These are phyloP conservation scores for Chaenogobius annularis DNA, from an alignment of 2,113 vertebrate genomes.

Conservation along the genomic window DNA sequence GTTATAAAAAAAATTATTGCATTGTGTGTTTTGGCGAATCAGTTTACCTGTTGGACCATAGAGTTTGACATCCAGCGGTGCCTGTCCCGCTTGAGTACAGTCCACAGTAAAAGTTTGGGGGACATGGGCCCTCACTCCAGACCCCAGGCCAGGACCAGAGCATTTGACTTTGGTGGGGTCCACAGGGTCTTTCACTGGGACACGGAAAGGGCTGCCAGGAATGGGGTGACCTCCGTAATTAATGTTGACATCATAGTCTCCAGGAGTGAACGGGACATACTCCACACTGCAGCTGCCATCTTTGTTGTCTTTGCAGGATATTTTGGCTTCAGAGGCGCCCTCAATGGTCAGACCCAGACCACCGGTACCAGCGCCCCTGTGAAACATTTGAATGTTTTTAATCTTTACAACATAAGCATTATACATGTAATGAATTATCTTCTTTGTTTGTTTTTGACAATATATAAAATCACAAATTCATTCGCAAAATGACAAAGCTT, in stretches of 20 bases:
- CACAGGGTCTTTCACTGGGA: constrained; percentile 87
- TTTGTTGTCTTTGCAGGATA: constrained; percentile 97
- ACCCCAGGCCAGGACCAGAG: constrained; percentile 87
- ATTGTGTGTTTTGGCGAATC: not conserved
- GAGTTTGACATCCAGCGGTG: constrained; percentile 86
- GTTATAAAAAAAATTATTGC: not conserved
- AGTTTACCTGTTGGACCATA: constrained; percentile 85
- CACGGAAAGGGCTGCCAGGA: constrained; percentile 91
- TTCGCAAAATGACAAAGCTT: not conserved
- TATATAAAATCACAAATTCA: not conserved
- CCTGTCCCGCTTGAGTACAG: constrained; percentile 85
- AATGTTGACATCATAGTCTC: constrained; percentile 94
- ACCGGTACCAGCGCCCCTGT: constrained; percentile 91
- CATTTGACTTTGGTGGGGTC: constrained; percentile 94
- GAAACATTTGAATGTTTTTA: not conserved
- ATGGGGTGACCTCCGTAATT: constrained; percentile 92
- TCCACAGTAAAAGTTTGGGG: constrained; percentile 92
- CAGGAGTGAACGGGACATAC: constrained; percentile 89
- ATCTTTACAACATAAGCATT: not conserved
- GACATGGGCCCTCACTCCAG: constrained; percentile 84
- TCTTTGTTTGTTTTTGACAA: too few relatives aligned
- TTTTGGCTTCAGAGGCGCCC: constrained; percentile 94
- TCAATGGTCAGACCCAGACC: constrained; percentile 92
- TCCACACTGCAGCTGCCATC: constrained; percentile 95
- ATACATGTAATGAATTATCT: not conserved